Base-by-base conservation (phyloP, 2,797 vertebrate genomes). In the Moxostoma hubbsi region DNA sequence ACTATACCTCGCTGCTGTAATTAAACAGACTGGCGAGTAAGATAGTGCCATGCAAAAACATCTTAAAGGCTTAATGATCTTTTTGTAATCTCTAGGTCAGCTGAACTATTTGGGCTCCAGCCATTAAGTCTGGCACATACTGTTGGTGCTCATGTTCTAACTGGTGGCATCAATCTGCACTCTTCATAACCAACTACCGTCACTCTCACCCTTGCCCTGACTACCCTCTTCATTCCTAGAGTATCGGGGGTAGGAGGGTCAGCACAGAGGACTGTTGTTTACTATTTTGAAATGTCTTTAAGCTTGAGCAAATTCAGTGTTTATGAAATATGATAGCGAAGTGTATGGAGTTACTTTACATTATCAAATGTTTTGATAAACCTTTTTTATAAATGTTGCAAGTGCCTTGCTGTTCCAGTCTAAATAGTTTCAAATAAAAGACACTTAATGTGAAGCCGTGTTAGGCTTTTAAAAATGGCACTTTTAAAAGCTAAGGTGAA, bases 81-180 rank as follows among this genome's bases (percentile, higher is more conserved):
- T 36, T 71, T 55, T 24, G 15, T 47, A 47, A 5, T 15, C 76
- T 76, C 12, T 90, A 99, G 98, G 98, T 81, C 97, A 99, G 92
- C 86, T 99, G 81, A 99, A 99, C 93, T 98, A 98, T 93, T 89
- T 99, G 88, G 97, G 98, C 84, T 96, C 98, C 5, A 99, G 98
- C 82, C 98, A 99, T 93, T 97, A 99, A 88, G 90, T 98, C 59
- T 99, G 97, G 96, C 98, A 99, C 61, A 36, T 36, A 36, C 36
- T 98, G 82, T 94, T 99, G 73, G 96, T 98, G 74, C 91, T 97
- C 70, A 97, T 99, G 96, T 92, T 99, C 54, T 99, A 98, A 98
- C 68, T 99, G 98, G 98, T 99, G 98, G 97, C 97, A 99, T 85
- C 97, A 98, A 83, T 95, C 97, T 43, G 94, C 95, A 0, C 91